Evolutionary conservation across 2,888 invertebrate species (phyloP).

Genomic region (Hyles lineata): DNA sequence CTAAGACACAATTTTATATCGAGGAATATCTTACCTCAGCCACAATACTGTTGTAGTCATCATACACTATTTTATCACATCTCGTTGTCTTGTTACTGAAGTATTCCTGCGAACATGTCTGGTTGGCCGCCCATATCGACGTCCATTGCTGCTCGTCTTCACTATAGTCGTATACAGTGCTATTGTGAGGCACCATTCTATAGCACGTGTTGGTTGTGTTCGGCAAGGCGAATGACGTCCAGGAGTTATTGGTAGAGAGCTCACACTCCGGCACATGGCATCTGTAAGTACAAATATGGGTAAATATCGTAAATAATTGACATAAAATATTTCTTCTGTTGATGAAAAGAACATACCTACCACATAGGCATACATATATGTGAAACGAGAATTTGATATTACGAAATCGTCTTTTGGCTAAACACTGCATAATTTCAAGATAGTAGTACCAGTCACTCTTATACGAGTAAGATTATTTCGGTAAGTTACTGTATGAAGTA

Average conservation of each 20-base stretch:
- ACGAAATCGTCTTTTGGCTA: no score
- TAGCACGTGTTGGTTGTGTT: slow-evolving; percentile 73
- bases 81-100: slow-evolving; percentile 57
- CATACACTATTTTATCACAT: slow-evolving; percentile 85
- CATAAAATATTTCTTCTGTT: no score
- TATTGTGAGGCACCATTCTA: slow-evolving; percentile 51
- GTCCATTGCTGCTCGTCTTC: slow-evolving; percentile 36
- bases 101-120: slow-evolving; percentile 71
- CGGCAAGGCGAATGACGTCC: slow-evolving; percentile 73
- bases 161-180: slow-evolving; percentile 31
- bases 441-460: no score
- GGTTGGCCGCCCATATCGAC: slow-evolving; percentile 27
- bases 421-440: no score
- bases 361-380: no score
- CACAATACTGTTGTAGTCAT: slow-evolving; percentile 85
- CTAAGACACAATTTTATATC: no score
- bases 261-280: slow-evolving; percentile 74
- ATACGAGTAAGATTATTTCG: no score
- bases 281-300: slow-evolving; percentile 46
- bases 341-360: no score
- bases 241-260: slow-evolving; percentile 65
- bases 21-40: slow-evolving; percentile 83
- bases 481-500: no score
- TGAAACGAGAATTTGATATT: no score
- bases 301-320: no score